Evolutionary conservation across 2,888 invertebrate genomes (phyloP), one percentile per base, ranked within the genome.

Genomic region (Oscheius onirici): DNA sequence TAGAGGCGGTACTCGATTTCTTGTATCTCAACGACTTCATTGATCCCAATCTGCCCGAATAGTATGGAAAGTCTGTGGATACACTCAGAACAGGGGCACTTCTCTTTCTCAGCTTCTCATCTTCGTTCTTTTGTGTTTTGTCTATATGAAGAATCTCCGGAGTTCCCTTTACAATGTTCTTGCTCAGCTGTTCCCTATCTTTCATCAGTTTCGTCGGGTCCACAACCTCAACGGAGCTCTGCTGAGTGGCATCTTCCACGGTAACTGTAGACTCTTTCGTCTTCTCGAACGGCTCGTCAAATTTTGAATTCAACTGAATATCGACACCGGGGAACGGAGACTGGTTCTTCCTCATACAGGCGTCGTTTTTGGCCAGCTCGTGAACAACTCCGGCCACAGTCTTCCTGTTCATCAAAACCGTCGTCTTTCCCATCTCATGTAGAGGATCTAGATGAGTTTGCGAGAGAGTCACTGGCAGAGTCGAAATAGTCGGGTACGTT

Each of bases 321-420:
- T n/a, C n/a, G 13, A 46, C 20, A 46, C 20, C 5, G 20, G 46
- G 46, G 20, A 17, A 46, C 15, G 13, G 46, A 5, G 15, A 3
- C 20, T 46, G 46, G 3, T 46, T 20, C 15, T n/a, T n/a, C 5
- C 3, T 46, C 46, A 46, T n/a, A 3, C 3, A 17, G 6, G 20
- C 46, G 5, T 55, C 55, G 1, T 1, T 22, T 41, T n/a, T 41
- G 43, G 60, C 60, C 22, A 60, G 34, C 24, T 44, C 20, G 22
- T 60, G 60, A 43, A 60, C 43, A 6, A 60, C 44, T 60, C 60
- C 60, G 22, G 60, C 41, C 20, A 60, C 15, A 3, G 60, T 60
- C n/a, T n/a, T 22, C 8, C 22, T 17, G 8, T 41, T 22, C 43
- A 43, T n/a, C 41, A 60, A 8, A 40, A 60, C 40, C 8, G 41